Evolutionary conservation across 2,113 vertebrate species (phyloP), one percentile per base, ranked within the genome.

Genomic region (Lepidothrix coronata): DNA sequence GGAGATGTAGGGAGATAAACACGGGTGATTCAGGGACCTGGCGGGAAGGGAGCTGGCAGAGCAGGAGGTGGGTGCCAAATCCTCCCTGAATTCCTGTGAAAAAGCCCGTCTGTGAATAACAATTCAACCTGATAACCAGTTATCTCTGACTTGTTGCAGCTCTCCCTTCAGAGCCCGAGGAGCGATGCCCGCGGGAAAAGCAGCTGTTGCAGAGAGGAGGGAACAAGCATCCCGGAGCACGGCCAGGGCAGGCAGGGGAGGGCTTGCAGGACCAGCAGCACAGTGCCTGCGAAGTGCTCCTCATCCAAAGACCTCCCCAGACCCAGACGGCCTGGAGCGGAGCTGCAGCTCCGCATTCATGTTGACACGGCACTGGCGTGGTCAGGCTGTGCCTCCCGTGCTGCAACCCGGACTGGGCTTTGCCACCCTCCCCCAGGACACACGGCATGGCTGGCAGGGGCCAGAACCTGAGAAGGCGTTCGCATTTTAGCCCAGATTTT

Each of bases 361-460:
- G 37, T 5, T 41, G 62, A 6, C 14, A 1, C 1, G 46, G 68
- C 59, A 43, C 61, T 12, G n/a, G 44, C 0, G 3, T 0, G 44
- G 10, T 28, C 58, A 23, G 73, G 46, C 55, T 41, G 12, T 5
- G 41, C 65, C 35, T 44, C 4, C 59, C 4, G 46, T 0, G 2
- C 86, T 59, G 57, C 83, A 79, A 85, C 48, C 43, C 4, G 43
- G 58, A 57, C 74, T 18, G 39, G 46, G 55, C 55, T 95, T 17
- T 2, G 0, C 16, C 0, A 0, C 46, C 27, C 51, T 91, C 73
- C 61, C 58, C 57, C 0, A 14, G 67, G 79, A 51, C 18, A 1
- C n/a, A 4, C 11, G 1, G 24, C 8, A 0, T 0, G 3, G 59
- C 37, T 90, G 0, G 0, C 3, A 0, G 51, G 61, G 46, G 27